phyloP scores from a whole-genome alignment of 2,888 invertebrate species.

The Osmoderma eremita region DNA sequence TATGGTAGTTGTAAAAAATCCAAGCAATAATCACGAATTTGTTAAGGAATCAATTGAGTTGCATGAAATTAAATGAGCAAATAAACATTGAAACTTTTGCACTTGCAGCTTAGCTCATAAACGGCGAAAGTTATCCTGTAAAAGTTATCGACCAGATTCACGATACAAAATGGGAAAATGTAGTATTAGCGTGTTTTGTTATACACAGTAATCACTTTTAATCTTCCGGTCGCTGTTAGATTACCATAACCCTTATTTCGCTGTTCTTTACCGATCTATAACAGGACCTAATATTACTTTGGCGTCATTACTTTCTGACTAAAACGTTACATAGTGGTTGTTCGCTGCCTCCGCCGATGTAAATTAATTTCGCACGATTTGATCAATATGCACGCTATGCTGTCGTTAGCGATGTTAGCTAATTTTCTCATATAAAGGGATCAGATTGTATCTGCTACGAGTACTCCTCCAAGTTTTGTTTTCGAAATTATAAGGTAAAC shows the following conservation, averaged over 20 bases:
- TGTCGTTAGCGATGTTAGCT: conserved; percentile 10
- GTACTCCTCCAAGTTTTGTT: not conserved
- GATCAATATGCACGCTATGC: conserved; percentile 17
- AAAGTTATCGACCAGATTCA: not conserved
- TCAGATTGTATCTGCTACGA: conserved; percentile 1
- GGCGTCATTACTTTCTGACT: conserved; percentile 18
- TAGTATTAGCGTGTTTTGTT: conserved; percentile 36
- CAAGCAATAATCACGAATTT: too few species aligned
- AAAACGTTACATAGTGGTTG: not conserved
- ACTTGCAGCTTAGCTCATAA: too few species aligned
- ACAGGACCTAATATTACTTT: conserved; percentile 8
- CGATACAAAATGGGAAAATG: conserved; percentile 8
- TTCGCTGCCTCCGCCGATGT: not conserved
- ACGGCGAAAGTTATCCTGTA: too few species aligned
- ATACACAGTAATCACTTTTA: conserved; percentile 29
- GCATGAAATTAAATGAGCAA: too few species aligned
- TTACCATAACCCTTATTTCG: conserved; percentile 27
- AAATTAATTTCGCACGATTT: conserved; percentile 15
- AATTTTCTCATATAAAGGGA: conserved; percentile 13
- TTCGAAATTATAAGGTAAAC: not conserved
- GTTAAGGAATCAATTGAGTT: too few species aligned
- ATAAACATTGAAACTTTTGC: too few species aligned
- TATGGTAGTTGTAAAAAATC: too few species aligned
- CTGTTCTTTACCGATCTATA: conserved; percentile 2
- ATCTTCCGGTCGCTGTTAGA: conserved; percentile 17